Conservation (phyloP, 2,113 vertebrate genomes). For the Xyrauchen texanus region DNA sequence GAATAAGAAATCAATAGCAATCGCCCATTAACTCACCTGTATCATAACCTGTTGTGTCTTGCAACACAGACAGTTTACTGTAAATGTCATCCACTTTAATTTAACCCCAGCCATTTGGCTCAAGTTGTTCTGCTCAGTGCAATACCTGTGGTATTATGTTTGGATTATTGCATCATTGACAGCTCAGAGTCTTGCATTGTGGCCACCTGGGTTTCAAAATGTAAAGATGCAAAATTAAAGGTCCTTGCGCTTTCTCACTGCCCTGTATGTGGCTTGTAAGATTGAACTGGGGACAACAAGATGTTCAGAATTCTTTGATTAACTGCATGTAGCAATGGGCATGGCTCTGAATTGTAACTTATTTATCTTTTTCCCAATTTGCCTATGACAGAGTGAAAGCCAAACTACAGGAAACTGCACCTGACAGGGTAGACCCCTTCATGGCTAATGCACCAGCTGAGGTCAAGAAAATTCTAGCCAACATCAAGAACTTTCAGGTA, state of each 20-base stretch:
- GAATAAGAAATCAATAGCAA: no score
- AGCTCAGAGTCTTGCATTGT: conserved; percentile 67
- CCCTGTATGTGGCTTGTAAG: conserved; percentile 56
- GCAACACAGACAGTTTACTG: no score
- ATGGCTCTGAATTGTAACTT: neutral
- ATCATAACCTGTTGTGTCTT: no score
- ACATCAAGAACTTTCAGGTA: conserved; percentile 58
- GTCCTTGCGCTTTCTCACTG: conserved; percentile 74
- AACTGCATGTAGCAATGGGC: neutral
- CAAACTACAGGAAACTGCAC: conserved; percentile 29
- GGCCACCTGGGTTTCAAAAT: conserved; percentile 61
- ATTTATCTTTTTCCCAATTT: neutral
- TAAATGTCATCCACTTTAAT: no score
- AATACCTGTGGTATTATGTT: no score
- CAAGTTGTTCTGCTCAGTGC: neutral
- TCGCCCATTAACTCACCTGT: no score
- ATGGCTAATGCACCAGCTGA: conserved; percentile 49
- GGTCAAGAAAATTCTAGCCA: conserved; percentile 57
- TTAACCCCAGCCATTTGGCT: no score
- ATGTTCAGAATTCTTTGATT: neutral
- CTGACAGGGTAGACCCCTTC: conserved; percentile 54
- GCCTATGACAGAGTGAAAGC: conserved; percentile 27
- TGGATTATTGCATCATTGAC: conserved; percentile 70
- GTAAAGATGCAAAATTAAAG: conserved; percentile 69
- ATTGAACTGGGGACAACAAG: conserved; percentile 71